phyloP scores from a whole-genome alignment of 2,888 invertebrate genomes.

The Meloe dianella region DNA sequence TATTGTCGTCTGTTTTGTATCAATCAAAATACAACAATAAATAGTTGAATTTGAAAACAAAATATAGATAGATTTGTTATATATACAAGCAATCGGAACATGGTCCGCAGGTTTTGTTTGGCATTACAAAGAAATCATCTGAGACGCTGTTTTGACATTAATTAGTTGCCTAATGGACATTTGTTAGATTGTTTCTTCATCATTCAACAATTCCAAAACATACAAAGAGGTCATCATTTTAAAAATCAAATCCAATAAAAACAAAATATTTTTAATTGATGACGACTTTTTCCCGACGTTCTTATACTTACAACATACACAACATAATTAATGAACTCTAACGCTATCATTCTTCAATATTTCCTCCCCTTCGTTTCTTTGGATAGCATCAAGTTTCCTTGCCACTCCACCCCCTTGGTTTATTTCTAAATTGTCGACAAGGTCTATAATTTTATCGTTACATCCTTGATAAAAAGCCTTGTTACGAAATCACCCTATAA shows the following conservation, averaged over 20 bases:
- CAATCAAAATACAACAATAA: constrained; percentile 53
- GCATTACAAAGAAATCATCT: constrained; percentile 55
- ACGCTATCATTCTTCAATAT: not conserved
- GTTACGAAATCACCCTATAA: constrained; percentile 50
- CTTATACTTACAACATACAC: not conserved
- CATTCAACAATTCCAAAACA: not conserved
- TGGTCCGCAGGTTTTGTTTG: constrained; percentile 45
- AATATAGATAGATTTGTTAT: not conserved
- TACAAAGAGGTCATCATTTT: not conserved
- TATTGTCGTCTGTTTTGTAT: constrained; percentile 57
- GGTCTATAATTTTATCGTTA: constrained; percentile 45
- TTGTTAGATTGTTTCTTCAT: constrained; percentile 52
- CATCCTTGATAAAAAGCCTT: constrained; percentile 44
- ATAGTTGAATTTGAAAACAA: not conserved
- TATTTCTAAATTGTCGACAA: not conserved
- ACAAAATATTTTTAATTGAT: not conserved
- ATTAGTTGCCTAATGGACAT: constrained; percentile 57
- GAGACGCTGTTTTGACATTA: constrained; percentile 56
- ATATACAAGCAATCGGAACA: not conserved
- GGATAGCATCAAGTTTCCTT: not conserved
- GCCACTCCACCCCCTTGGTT: not conserved
- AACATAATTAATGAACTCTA: not conserved
- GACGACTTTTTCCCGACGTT: not conserved
- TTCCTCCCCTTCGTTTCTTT: not conserved
- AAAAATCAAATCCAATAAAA: not conserved